Base-by-base conservation (phyloP, 2,797 vertebrate species). In the Gallinago nigripennis region DNA sequence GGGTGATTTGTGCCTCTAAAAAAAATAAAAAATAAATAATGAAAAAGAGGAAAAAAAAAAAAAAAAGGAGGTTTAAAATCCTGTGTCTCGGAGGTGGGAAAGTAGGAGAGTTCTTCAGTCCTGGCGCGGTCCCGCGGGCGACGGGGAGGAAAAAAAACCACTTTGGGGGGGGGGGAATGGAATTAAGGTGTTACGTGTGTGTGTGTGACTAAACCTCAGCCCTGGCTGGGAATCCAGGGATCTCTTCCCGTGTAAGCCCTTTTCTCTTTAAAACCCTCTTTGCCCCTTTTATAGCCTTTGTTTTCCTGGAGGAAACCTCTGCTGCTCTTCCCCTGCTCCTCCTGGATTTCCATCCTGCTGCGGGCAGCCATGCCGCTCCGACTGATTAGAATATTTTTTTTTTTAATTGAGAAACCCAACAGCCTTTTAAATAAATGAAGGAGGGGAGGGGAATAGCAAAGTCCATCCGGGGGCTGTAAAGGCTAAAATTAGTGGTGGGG, bases 1-100 rank as follows among this genome's bases (percentile, higher is more conserved):
- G 84, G 96, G 90, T 88, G 96, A 97, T 97, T 96, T 94, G 96
- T 97, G 95, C 83, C 96, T 92, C 97, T 97, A 97, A 97, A 98
- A 98, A 98, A 97, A 97, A 97, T 98, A 98, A 98, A 97, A 98
- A 98, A 98, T 97, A 97, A 97, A 97, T 10, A 45, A 97, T 16
- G 13, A 15, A 41, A 41, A 41, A 41, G 15, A 41, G 37, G 39
- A 98, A 98, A 98, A 97, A 97, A 97, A 98, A 98, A 98, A 97
- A 97, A 97, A 41, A 41, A 41, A 41, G 14, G 14, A 41, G 39
- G 39, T 97, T 45, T 94, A 87, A 88, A 96, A 96, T 86, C 78
- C 75, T 31, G 30, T 79, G 86, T 46, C n/a, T 50, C 16, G 9
- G 92, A 90, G 94, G 72, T 91, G 19, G 92, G 95, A 78, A 85